These are phyloP conservation scores for Polydesmus complanatus DNA, from an alignment of 2,888 invertebrate genomes.

Conservation along the genomic window DNA sequence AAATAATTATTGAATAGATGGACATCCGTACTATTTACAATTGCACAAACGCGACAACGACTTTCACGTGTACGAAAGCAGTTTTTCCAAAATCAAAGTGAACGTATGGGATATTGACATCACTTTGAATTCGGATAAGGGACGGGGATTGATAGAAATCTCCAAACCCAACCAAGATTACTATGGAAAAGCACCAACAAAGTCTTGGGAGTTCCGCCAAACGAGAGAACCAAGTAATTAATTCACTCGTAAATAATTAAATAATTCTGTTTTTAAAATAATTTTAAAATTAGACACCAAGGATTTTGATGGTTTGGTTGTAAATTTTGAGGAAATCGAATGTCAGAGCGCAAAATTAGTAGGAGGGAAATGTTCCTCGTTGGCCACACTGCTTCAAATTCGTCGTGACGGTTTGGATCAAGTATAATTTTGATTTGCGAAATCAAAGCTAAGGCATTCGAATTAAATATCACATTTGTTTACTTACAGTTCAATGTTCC, in stretches of 20 bases:
- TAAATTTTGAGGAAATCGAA: conserved; percentile 34
- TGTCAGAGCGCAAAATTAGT: conserved; percentile 8
- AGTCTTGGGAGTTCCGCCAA: neutral
- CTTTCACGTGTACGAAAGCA: neutral
- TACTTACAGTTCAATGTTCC: conserved; percentile 43
- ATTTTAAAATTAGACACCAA: too few relatives aligned
- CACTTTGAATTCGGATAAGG: neutral
- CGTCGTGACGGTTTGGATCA: neutral
- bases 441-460: neutral
- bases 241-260: neutral
- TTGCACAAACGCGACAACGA: neutral
- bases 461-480: neutral
- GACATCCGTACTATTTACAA: neutral
- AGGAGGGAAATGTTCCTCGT: conserved; percentile 13
- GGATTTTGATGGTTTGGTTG: conserved; percentile 23
- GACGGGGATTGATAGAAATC: neutral
- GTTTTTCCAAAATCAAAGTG: neutral
- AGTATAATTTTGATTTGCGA: neutral
- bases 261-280: neutral
- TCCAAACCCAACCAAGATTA: neutral
- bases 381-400: conserved; percentile 5
- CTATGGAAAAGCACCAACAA: neutral
- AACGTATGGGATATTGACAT: neutral
- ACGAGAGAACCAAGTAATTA: neutral
- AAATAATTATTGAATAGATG: neutral